Evolutionary conservation across 2,797 vertebrate species (phyloP), one percentile per base, ranked within the genome.

Genomic region (Eleutherodactylus coqui): DNA sequence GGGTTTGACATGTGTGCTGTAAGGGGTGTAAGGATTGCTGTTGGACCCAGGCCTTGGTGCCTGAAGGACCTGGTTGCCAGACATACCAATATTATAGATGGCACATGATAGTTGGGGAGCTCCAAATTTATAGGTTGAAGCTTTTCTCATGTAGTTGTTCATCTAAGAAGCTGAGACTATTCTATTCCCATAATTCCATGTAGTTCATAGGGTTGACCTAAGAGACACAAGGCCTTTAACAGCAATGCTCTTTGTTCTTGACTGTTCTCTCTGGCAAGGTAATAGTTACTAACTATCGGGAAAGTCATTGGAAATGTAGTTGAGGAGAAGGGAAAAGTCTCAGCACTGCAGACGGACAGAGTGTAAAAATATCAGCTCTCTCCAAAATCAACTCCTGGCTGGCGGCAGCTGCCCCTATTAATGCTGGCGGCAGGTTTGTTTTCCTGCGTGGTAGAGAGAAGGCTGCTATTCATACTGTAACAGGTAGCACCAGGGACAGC

Each of bases 311-410:
- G 83, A 85, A 85, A 85, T 72, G 60, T 70, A 72, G 51, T 79
- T 38, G 77, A 60, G 60, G 45, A 72, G 84, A 85, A 79, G 84
- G 84, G 75, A 78, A 84, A 85, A 85, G 84, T 85, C 64, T 85
- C 67, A 34, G 49, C 47, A 29, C 76, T 85, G 84, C 77, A 85
- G 84, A 80, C 84, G 84, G 84, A 85, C 76, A 24, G 84, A 85
- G 84, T 96, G 95, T 94, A 95, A 96, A 96, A 96, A 96, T 95
- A 95, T 90, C 89, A 91, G 43, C 24, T 85, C 16, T 85, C 89
- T 96, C 95, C 96, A 96, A 96, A 93, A 94, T 95, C 95, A 96
- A 96, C 95, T 93, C 88, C 90, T 80, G 84, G 76, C 84, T 85
- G 84, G 84, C 85, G 90, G 93, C 93, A 91, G 89, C 90, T 90